Conservation (phyloP, 2,888 invertebrate species). For the Cataglyphis albicans region DNA sequence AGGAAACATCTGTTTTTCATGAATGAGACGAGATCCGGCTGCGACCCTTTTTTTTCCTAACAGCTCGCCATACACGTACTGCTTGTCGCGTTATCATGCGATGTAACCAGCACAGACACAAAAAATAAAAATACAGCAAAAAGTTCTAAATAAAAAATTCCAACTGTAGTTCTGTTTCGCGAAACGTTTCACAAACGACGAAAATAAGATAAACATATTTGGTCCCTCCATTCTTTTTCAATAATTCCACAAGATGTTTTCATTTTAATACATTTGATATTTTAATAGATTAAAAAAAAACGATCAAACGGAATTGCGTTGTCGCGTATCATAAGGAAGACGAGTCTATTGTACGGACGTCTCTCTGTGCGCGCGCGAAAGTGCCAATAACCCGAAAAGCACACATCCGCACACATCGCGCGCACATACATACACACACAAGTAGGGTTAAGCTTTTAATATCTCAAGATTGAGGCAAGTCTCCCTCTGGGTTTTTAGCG, state of each 20-base stretch:
- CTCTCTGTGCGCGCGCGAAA: conserved; percentile 16
- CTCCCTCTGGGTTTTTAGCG: neutral
- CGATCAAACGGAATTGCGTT: neutral
- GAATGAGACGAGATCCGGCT: conserved; percentile 11
- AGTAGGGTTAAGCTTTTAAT: neutral
- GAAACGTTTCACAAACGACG: neutral
- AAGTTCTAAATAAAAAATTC: conserved; percentile 11
- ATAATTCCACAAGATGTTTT: neutral
- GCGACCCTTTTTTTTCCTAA: neutral
- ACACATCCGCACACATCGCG: neutral
- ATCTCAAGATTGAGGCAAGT: neutral
- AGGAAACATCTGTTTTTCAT: neutral
- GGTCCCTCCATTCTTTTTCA: neutral
- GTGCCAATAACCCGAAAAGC: conserved; percentile 41
- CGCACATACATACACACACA: neutral
- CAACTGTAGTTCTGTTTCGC: neutral
- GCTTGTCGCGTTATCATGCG: neutral
- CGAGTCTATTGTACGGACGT: conserved; percentile 31
- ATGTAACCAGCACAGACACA: neutral
- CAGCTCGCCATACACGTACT: conserved; percentile 9
- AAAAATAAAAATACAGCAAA: conserved; percentile 75
- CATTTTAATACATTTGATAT: neutral
- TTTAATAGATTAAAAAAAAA: neutral
- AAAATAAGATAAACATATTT: neutral
- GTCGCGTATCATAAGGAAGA: conserved; percentile 7